Percentiles rank a stretch among this genome's conserved stretches.
Conservation (phyloP, 2,797 vertebrate species). For the Vultur gryphus region DNA sequence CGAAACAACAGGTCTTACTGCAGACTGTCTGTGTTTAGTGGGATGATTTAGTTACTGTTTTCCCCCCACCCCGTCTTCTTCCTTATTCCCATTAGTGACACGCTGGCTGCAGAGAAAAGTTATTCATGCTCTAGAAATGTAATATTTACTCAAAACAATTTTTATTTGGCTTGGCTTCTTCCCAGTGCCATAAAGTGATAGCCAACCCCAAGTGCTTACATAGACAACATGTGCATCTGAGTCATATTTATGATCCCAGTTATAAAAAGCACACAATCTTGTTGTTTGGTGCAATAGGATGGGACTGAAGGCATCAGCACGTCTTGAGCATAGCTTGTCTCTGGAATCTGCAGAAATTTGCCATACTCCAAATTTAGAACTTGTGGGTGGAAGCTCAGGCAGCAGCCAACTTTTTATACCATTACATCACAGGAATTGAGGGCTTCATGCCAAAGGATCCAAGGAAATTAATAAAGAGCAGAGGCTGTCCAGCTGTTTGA, state of each 20-base stretch:
- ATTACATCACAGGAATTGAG: constrained; percentile 72
- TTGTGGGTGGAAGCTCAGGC: constrained; percentile 59
- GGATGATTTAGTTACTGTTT: constrained; percentile 61
- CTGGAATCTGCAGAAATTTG: constrained; percentile 70
- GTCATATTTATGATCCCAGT: constrained; percentile 67
- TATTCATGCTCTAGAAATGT: constrained; percentile 62
- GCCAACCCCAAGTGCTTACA: constrained; percentile 60
- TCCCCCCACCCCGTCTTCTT: constrained; percentile 39
- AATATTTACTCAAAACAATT: constrained; percentile 67
- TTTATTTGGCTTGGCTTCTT: constrained; percentile 72
- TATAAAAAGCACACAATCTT: constrained; percentile 48
- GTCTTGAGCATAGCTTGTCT: constrained; percentile 51
- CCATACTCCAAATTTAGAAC: constrained; percentile 76
- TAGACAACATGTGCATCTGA: constrained; percentile 68
- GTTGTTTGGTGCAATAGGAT: constrained; percentile 45
- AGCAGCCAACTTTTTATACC: constrained; percentile 68
- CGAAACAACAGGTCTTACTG: constrained; percentile 52
- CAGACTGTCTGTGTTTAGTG: constrained; percentile 38
- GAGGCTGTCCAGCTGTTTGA: constrained; percentile 66
- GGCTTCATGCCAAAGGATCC: constrained; percentile 26
- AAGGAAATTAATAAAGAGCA: constrained; percentile 70
- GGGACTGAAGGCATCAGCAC: constrained; percentile 55
- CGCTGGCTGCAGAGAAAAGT: constrained; percentile 54
- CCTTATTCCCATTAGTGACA: constrained; percentile 67
- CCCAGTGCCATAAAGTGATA: constrained; percentile 62